A percentile compares a stretch with the other conserved stretches of the same genome.
Conservation (phyloP, 2,888 invertebrate species). For the Stratiomys singularior region DNA sequence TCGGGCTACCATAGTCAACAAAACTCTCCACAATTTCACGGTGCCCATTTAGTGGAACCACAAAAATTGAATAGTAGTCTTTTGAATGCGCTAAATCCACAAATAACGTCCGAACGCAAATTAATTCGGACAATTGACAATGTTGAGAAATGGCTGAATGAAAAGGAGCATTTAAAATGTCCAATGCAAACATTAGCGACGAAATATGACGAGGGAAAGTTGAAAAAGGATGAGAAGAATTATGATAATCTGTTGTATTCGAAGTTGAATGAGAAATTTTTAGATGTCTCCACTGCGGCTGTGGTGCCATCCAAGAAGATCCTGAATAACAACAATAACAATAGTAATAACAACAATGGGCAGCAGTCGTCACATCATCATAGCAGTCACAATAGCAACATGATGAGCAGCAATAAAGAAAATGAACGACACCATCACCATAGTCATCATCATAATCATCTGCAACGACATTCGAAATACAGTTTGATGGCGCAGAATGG, state of each 20-base stretch:
- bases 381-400: slow-evolving; percentile 38
- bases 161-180: slow-evolving; percentile 54
- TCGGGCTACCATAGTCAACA: slow-evolving; percentile 52
- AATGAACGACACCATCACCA: slow-evolving; percentile 55
- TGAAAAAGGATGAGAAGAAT: slow-evolving; percentile 61
- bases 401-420: slow-evolving; percentile 50
- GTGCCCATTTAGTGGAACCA: slow-evolving; percentile 56
- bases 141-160: slow-evolving; percentile 68
- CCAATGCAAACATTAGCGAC: background rate
- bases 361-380: slow-evolving; percentile 12
- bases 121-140: slow-evolving; percentile 61
- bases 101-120: slow-evolving; percentile 57
- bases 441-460: slow-evolving; percentile 52
- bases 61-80: slow-evolving; percentile 59
- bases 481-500: slow-evolving; percentile 47
- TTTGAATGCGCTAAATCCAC: slow-evolving; percentile 57
- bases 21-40: slow-evolving; percentile 59
- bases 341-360: slow-evolving; percentile 6
- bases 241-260: slow-evolving; percentile 64
- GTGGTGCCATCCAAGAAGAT: slow-evolving; percentile 47
- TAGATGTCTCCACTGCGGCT: slow-evolving; percentile 9
- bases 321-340: slow-evolving; percentile 49
- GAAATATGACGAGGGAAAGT: slow-evolving; percentile 53
- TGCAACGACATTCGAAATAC: slow-evolving; percentile 52
- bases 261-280: slow-evolving; percentile 61